Base-by-base conservation (phyloP, 2,888 invertebrate species). In the Allacma fusca region DNA sequence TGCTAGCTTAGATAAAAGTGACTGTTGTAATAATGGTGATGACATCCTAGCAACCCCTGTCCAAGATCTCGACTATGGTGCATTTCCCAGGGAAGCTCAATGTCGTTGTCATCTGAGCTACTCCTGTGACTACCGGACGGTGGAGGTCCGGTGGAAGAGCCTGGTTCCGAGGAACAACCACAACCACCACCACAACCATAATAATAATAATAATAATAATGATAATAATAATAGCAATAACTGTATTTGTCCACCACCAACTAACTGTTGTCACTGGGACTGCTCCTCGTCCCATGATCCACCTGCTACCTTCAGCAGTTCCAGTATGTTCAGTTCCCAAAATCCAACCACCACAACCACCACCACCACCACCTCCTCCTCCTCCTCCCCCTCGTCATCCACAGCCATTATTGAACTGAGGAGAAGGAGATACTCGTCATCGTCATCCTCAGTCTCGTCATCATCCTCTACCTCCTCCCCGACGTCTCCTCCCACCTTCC, bases 61-160 rank as follows among this genome's bases (percentile, higher is more conserved):
- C 50, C 57, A 72, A n/a, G 57, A 70, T 70, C 50, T 50, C 43
- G 50, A 71, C 28, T 26, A 71, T 57, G 21, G 62, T 59, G 59
- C 26, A 34, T 76, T 69, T 67, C 76, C 76, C 9, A 28, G 59
- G 23, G 76, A 76, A 62, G 76, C 76, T 43, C 76, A 76, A 40
- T 76, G 76, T 67, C 76, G 76, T 59, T 76, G 76, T 70, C 69
- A 76, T 62, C 40, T 76, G 19, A 76, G 76, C 29, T 76, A 76
- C 40, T 76, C 76, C 69, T 76, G 76, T 64, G 75, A 75, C 75
- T 75, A 75, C 57, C 75, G 75, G 21, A 75, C 26, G 21, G 75
- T 75, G 67, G 75, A 75, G 24, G 34, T 75, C 50, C 76, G 76
- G 28, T 50, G 76, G 68, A 76, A 76, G 59, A 50, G 57, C 26